phyloP scores from a whole-genome alignment of 1,140 invertebrate species.

The Paraescarpia echinospica region DNA sequence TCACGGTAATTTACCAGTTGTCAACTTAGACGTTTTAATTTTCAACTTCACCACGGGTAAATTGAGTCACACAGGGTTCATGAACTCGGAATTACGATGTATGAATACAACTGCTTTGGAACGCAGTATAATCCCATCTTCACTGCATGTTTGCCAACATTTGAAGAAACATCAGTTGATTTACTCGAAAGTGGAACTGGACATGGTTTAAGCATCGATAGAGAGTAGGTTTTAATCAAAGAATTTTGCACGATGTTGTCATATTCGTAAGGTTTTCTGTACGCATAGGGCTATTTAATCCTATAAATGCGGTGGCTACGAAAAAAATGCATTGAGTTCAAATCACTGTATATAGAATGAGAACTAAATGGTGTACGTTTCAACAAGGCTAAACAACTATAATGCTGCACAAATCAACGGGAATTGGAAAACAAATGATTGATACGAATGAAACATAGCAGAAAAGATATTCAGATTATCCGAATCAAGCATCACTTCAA shows the following conservation, averaged over 20 bases:
- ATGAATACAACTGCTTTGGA: too few species aligned
- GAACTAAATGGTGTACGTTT: not conserved
- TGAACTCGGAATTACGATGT: too few species aligned
- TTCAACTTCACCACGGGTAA: too few species aligned
- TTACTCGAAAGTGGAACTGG: not conserved
- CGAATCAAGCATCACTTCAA: not conserved
- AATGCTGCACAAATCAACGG: too few species aligned
- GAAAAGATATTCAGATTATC: not conserved
- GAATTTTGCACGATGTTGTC: not conserved
- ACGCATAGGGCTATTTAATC: not conserved
- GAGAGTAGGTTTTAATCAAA: not conserved
- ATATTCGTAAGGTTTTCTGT: not conserved
- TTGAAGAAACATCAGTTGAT: not conserved
- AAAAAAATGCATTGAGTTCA: not conserved
- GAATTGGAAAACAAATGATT: too few species aligned
- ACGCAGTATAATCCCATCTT: too few species aligned
- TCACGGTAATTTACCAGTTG: too few species aligned
- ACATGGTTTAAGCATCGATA: not conserved
- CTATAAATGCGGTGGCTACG: not conserved
- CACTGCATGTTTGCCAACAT: not conserved
- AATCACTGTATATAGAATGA: not conserved
- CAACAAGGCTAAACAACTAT: not conserved
- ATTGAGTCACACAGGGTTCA: too few species aligned
- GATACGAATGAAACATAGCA: too few species aligned
- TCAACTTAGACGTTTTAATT: too few species aligned